Evolutionary conservation across 1,140 invertebrate species (phyloP), one percentile per base, ranked within the genome.

Genomic region (Papilio machaon): DNA sequence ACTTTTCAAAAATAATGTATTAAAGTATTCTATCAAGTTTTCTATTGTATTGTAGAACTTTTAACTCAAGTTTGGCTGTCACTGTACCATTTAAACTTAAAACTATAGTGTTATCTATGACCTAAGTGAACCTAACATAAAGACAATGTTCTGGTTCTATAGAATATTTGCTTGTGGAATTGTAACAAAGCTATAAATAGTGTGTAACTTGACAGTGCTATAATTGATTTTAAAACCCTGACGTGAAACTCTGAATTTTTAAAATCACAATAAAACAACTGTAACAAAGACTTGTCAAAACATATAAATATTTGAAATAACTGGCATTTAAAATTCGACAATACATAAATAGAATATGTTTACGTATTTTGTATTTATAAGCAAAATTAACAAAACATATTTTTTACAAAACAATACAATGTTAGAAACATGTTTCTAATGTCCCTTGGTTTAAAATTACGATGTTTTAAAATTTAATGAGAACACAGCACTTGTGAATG

Each of bases 391-490:
- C 8, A 58, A 58, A 17, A n/a, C n/a, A 58, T 58, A 58, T 58
- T 58, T 19, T 43, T 17, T 52, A 52, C 49, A 52, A 17, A 52
- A 5, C 6, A 58, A 58, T 58, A 58, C 2, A 11, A 52, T 13
- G 49, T 64, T 64, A 23, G 19, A 64, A 64, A 64, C 23, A 64
- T 64, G 60, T 64, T 64, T 64, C 19, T 64, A 30, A 30, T 30
- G 6, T 60, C 9, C 17, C n/a, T 60, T 6, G 7, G 17, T 19
- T 60, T 23, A 17, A 19, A 58, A 58, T 8, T 58, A 17, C 8
- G 17, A 7, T 15, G 17, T 64, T 23, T 64, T 10, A 2, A 3
- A 10, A 64, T 30, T 30, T 30, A 30, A 30, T 30, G 23, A 30
- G 23, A 30, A 30, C 23, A 30, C 0, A 30, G 23, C 23, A 0